These are phyloP conservation scores for Elmis aenea DNA, from an alignment of 2,888 invertebrate genomes.

Conservation along the genomic window DNA sequence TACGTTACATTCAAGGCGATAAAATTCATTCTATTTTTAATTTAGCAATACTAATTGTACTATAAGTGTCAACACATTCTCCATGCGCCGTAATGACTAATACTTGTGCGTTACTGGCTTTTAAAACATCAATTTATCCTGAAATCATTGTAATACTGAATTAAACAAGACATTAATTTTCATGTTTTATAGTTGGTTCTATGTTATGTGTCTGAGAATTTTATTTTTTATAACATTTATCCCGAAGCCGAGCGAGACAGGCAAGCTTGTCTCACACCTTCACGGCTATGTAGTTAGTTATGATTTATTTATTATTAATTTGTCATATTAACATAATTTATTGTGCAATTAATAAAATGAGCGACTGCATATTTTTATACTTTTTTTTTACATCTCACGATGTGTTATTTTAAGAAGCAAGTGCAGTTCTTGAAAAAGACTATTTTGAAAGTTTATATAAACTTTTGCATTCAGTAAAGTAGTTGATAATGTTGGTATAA, in stretches of 20 bases:
- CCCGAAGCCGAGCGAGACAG: conserved; percentile 6
- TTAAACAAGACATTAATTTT: conserved; percentile 13
- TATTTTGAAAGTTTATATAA: no score
- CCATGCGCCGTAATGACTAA: conserved; percentile 8
- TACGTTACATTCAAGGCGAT: no score
- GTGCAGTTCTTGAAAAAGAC: no score
- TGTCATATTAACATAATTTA: conserved; percentile 12
- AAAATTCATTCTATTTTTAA: no score
- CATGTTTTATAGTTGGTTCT: conserved; percentile 5
- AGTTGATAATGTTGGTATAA: no score
- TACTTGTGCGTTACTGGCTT: no score
- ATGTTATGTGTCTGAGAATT: conserved; percentile 9
- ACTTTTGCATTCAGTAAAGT: no score
- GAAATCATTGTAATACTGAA: conserved; percentile 9
- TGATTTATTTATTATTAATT: conserved; percentile 6
- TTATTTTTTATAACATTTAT: conserved; percentile 12
- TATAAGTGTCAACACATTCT: conserved; percentile 10
- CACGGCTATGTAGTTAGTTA: background rate
- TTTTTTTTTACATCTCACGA: no score
- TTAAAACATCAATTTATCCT: conserved; percentile 8
- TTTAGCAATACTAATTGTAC: no score
- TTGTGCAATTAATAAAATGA: conserved; percentile 1
- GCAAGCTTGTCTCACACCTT: conserved; percentile 10
- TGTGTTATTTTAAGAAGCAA: no score
- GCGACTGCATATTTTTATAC: no score